Evolutionary conservation across 2,888 invertebrate species (phyloP), one percentile per base, ranked within the genome.

Genomic region (Caenorhabditis uteleia): DNA sequence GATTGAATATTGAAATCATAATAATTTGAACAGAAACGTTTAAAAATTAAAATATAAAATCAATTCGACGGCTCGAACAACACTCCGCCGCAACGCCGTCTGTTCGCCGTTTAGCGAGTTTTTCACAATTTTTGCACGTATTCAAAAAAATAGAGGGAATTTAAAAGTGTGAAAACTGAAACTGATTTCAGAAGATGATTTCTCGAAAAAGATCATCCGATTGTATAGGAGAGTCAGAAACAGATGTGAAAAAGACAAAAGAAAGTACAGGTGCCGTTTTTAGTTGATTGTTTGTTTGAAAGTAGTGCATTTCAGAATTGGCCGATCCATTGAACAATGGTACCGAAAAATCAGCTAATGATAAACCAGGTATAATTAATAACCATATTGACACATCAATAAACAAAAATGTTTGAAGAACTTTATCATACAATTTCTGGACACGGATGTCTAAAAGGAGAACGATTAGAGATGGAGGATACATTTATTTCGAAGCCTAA

Each of bases 21-120:
- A 8, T 34, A n/a, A n/a, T n/a, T n/a, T n/a, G n/a, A n/a, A n/a
- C n/a, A 59, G 34, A 59, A 42, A 59, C 42, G 42, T 39, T 36
- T 38, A 42, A 59, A 48, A 51, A 38, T 45, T 26, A 38, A 46
- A 45, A 47, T 39, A 43, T 44, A 54, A 50, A 61, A 55, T 55
- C 55, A 47, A 61, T 58, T 61, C 60, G 60, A 42, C 60, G 54
- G 60, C 40, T 40, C 60, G 8, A 36, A 61, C 60, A 42, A 61
- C 50, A 46, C 60, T 61, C 54, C 60, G 55, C 33, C 29, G 18
- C 49, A 21, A 61, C 60, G 55, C 27, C 1, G n/a, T 3, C 1
- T 18, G 54, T 42, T 36, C 29, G 18, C n/a, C 29, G 48, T 61
- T 61, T 61, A 61, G 45, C 45, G 14, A 10, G 20, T 10, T 14